Conservation (phyloP, 2,888 invertebrate genomes). For the Byasa hedistus region DNA sequence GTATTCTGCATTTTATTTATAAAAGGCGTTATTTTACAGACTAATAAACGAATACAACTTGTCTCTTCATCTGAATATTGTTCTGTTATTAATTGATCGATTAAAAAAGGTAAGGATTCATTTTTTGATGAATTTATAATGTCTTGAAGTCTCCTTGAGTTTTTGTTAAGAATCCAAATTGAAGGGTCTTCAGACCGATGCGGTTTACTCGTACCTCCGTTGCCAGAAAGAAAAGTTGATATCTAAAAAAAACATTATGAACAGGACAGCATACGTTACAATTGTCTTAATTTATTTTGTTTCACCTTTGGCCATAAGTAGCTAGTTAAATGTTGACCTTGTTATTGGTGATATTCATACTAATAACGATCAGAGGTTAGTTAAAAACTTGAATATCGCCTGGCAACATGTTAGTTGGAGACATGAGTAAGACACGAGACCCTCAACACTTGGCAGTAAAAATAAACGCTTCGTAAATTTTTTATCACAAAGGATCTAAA, state of each 20-base stretch:
- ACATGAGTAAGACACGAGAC: too few species aligned
- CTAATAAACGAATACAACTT: conserved; percentile 84
- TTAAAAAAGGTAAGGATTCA: conserved; percentile 79
- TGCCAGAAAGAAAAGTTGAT: conserved; percentile 76
- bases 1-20: conserved; percentile 88
- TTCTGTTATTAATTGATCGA: conserved; percentile 81
- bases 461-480: too few species aligned
- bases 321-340: too few species aligned
- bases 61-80: conserved; percentile 80
- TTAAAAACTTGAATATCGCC: too few species aligned
- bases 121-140: conserved; percentile 82
- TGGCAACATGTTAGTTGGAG: too few species aligned
- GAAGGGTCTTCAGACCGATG: conserved; percentile 58
- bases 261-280: not conserved
- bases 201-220: conserved; percentile 48
- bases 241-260: conserved; percentile 72
- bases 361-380: too few species aligned
- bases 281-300: too few species aligned
- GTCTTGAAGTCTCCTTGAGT: conserved; percentile 77
- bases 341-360: too few species aligned
- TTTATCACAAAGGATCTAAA: too few species aligned
- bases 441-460: too few species aligned
- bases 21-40: conserved; percentile 89
- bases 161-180: conserved; percentile 82
- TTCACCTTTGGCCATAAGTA: too few species aligned